Percentiles rank a stretch among this genome's conserved stretches.
Evolutionary conservation across 2,888 invertebrate genomes (phyloP).

Genomic region (Tetramorium bicarinatum): DNA sequence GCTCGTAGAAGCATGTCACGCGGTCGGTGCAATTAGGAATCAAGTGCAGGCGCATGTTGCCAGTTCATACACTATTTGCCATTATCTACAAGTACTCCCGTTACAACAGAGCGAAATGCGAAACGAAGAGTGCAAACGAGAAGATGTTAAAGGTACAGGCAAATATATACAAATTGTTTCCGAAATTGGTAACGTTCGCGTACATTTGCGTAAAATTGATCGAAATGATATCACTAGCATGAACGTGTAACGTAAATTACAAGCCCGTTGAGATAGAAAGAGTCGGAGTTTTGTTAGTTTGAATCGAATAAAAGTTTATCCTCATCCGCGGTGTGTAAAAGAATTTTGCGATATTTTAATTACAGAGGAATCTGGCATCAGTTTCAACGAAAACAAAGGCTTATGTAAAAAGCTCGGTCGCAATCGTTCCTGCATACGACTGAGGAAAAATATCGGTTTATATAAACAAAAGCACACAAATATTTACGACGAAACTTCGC

Average conservation of each 20-base stretch:
- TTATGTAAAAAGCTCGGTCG: background rate
- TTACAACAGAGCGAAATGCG: background rate
- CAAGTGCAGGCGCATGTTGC: conserved; percentile 31
- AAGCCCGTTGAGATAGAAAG: background rate
- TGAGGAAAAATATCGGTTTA: background rate
- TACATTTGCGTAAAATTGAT: conserved; percentile 15
- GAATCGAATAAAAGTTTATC: conserved; percentile 23
- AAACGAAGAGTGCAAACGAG: background rate
- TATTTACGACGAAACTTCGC: conserved; percentile 17
- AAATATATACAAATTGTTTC: background rate
- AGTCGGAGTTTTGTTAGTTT: background rate
- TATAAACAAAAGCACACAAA: conserved; percentile 24
- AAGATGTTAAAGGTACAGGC: background rate
- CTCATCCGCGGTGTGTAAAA: background rate
- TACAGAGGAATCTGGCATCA: background rate
- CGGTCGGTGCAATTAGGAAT: conserved; percentile 46
- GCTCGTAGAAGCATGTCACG: conserved; percentile 30
- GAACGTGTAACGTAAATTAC: background rate
- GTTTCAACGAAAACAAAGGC: conserved; percentile 9
- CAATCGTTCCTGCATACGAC: background rate
- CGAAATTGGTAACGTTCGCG: background rate
- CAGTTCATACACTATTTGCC: conserved; percentile 20
- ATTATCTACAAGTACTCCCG: conserved; percentile 25
- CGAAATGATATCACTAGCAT: background rate
- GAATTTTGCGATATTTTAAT: conserved; percentile 18